A percentile compares a stretch with the other conserved stretches of the same genome.
Evolutionary conservation across 2,113 vertebrate genomes (phyloP).

Genomic region (Sardina pilchardus): DNA sequence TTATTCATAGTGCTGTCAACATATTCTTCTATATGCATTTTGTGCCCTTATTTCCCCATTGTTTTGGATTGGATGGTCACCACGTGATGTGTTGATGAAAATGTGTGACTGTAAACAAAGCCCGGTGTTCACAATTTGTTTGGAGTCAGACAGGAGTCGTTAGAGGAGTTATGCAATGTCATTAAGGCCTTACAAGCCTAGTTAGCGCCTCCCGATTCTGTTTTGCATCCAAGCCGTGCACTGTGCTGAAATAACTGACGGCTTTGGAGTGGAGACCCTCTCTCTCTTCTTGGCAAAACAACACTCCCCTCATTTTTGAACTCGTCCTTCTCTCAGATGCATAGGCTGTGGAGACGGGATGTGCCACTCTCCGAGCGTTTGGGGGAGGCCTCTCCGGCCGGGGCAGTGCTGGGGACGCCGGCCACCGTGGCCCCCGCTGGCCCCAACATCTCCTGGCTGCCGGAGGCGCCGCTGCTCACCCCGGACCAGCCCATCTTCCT

Average conservation of each 20-base stretch:
- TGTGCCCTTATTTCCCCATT: no score
- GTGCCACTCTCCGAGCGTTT: conserved; percentile 67
- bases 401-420: conserved; percentile 45
- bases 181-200: neutral
- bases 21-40: neutral
- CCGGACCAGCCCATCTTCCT: conserved; percentile 89
- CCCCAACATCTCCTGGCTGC: conserved; percentile 83
- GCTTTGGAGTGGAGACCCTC: neutral
- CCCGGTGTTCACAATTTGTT: neutral
- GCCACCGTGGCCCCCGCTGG: conserved; percentile 63
- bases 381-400: conserved; percentile 53
- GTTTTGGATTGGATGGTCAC: no score
- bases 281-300: no score
- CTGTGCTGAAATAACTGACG: neutral
- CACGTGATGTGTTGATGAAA: no score
- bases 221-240: neutral
- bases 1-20: neutral
- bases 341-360: conserved; percentile 65
- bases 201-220: neutral
- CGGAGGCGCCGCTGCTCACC: conserved; percentile 78
- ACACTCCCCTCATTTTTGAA: neutral
- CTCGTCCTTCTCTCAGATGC: conserved; percentile 52
- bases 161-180: neutral
- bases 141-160: neutral
- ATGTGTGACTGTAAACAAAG: no score